Conservation (phyloP, 2,888 invertebrate species). For the Drosophila antonietae region DNA sequence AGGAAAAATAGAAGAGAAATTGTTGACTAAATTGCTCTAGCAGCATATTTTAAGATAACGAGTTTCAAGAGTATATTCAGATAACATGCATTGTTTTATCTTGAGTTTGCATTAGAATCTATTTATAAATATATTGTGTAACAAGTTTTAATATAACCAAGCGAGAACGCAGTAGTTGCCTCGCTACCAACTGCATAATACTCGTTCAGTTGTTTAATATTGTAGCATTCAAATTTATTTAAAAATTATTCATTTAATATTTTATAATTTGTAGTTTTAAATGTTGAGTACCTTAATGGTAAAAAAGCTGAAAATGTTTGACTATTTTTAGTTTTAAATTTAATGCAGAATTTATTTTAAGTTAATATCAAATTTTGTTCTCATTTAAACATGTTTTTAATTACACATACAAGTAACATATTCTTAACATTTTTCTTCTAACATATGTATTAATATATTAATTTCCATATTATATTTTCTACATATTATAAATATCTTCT, state of each 20-base stretch:
- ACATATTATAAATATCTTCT: too few relatives aligned
- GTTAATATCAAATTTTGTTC: too few relatives aligned
- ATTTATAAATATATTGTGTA: neutral
- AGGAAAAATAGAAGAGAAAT: neutral
- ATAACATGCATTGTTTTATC: neutral
- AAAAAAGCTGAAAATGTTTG: neutral
- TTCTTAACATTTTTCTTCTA: too few relatives aligned
- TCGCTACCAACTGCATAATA: neutral
- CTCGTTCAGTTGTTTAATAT: neutral
- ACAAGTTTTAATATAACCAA: neutral
- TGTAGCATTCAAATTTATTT: neutral
- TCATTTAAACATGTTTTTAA: too few relatives aligned
- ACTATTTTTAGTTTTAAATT: neutral
- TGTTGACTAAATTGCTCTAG: neutral
- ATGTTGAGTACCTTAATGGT: too few relatives aligned
- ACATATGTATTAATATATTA: too few relatives aligned
- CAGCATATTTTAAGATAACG: neutral
- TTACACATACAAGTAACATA: too few relatives aligned
- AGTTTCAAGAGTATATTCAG: neutral
- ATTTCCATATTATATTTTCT: too few relatives aligned
- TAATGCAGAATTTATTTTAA: neutral
- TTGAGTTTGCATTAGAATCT: neutral
- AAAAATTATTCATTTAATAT: neutral
- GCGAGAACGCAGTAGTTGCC: neutral
- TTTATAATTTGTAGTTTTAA: neutral